phyloP scores from a whole-genome alignment of 2,888 invertebrate genomes.

The Nysson spinosus region DNA sequence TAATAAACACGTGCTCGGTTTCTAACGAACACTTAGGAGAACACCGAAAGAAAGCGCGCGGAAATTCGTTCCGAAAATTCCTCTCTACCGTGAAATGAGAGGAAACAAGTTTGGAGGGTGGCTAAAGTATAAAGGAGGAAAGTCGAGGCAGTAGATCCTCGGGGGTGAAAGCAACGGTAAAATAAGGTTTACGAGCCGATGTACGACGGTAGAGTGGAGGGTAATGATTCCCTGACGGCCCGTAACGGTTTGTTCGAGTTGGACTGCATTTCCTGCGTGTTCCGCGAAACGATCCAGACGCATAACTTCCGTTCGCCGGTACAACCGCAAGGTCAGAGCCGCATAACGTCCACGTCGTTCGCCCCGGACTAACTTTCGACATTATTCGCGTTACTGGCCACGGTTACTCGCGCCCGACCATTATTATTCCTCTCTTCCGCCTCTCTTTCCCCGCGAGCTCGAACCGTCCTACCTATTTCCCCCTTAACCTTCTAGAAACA shows the following conservation, averaged over 20 bases:
- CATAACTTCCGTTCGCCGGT: slow-evolving; percentile 64
- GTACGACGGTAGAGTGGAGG: slow-evolving; percentile 38
- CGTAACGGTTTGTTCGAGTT: slow-evolving; percentile 52
- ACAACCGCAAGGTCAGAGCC: slow-evolving; percentile 57
- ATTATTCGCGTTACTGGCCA: slow-evolving; percentile 60
- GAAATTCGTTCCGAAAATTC: too few species aligned
- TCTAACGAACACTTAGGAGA: too few species aligned
- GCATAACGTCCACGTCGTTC: slow-evolving; percentile 54
- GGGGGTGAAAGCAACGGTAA: slow-evolving; percentile 10
- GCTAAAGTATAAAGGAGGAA: slow-evolving; percentile 11
- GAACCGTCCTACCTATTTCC: slow-evolving; percentile 12
- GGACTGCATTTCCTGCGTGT: slow-evolving; percentile 53
- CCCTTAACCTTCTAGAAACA: not conserved
- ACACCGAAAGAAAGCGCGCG: too few species aligned
- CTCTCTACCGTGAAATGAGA: too few species aligned
- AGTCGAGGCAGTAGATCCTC: slow-evolving; percentile 23
- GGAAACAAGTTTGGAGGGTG: too few species aligned
- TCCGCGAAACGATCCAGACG: slow-evolving; percentile 64
- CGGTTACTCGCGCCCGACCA: slow-evolving; percentile 28
- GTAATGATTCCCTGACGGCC: slow-evolving; percentile 56
- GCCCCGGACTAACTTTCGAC: slow-evolving; percentile 59
- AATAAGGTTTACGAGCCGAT: slow-evolving; percentile 29
- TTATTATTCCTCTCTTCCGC: slow-evolving; percentile 47
- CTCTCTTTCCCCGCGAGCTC: not conserved
- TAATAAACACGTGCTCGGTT: too few species aligned